Evolutionary conservation across 1,140 invertebrate species (phyloP).

Genomic region (Pemphigus obesinymphae): DNA sequence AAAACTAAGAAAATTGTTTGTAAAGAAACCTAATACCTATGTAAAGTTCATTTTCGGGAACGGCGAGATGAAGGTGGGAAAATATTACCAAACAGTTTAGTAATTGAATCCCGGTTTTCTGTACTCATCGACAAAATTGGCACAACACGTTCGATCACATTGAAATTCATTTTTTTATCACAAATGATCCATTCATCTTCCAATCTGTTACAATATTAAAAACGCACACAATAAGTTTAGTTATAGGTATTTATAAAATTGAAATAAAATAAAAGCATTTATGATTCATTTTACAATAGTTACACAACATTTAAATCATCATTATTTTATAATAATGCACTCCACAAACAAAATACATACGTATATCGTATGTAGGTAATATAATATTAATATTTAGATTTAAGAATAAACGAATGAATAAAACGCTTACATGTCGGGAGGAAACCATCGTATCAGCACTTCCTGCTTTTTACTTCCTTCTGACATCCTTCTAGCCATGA

Average conservation of each 20-base stretch:
- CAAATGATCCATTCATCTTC: conserved; percentile 38
- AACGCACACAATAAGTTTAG: background rate
- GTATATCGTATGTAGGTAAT: too few species aligned
- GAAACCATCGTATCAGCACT: conserved; percentile 65
- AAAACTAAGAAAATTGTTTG: background rate
- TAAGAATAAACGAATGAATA: too few species aligned
- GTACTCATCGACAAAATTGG: conserved; percentile 17
- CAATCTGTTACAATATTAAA: conserved; percentile 10
- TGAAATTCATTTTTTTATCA: conserved; percentile 29
- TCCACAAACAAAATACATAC: too few species aligned
- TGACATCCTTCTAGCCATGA: conserved; percentile 58
- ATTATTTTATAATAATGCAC: too few species aligned
- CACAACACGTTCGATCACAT: conserved; percentile 15
- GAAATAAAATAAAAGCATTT: too few species aligned
- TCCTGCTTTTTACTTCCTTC: conserved; percentile 58
- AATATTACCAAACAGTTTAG: conserved; percentile 32
- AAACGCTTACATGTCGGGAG: conserved; percentile 64
- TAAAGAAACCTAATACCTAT: background rate
- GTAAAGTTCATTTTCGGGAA: background rate
- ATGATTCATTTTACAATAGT: too few species aligned
- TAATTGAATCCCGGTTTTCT: background rate
- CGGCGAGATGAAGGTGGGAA: conserved; percentile 11
- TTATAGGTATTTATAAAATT: too few species aligned
- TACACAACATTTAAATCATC: too few species aligned
- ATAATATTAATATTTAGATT: background rate